A percentile compares a stretch with the other conserved stretches of the same genome.
Evolutionary conservation across 2,888 invertebrate species (phyloP).

Genomic region (Meiosimyza decipiens): DNA sequence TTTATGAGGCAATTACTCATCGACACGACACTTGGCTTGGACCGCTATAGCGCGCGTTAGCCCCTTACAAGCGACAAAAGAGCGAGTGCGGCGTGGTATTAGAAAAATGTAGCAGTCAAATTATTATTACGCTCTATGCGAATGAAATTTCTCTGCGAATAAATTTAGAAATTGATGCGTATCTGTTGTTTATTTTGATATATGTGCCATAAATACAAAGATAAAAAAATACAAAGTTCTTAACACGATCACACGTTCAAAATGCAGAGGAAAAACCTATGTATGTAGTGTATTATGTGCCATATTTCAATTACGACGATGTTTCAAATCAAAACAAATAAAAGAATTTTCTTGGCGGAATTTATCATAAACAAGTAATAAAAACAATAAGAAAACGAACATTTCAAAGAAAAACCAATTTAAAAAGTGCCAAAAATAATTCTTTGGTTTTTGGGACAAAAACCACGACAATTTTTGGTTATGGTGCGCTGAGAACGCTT

Average conservation of each 20-base stretch:
- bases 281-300: too few relatives aligned
- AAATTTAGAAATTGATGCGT: too few relatives aligned
- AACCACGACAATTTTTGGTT: too few relatives aligned
- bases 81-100: too few relatives aligned
- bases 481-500: too few relatives aligned
- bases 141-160: neutral
- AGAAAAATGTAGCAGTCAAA: too few relatives aligned
- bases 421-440: slow-evolving; percentile 23
- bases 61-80: neutral
- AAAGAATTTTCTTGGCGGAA: slow-evolving; percentile 5
- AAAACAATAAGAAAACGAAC: neutral
- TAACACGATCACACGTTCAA: too few relatives aligned
- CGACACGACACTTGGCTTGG: slow-evolving; percentile 26
- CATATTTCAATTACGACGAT: too few relatives aligned
- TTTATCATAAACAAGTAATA: neutral
- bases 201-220: too few relatives aligned
- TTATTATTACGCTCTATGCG: neutral
- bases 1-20: slow-evolving; percentile 41
- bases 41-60: neutral
- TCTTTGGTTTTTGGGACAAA: neutral
- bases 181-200: too few relatives aligned
- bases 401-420: neutral
- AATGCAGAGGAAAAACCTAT: too few relatives aligned
- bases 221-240: too few relatives aligned
- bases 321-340: slow-evolving; percentile 13